These are phyloP conservation scores for Andricus curvator DNA, from an alignment of 2,888 invertebrate species.

Conservation along the genomic window DNA sequence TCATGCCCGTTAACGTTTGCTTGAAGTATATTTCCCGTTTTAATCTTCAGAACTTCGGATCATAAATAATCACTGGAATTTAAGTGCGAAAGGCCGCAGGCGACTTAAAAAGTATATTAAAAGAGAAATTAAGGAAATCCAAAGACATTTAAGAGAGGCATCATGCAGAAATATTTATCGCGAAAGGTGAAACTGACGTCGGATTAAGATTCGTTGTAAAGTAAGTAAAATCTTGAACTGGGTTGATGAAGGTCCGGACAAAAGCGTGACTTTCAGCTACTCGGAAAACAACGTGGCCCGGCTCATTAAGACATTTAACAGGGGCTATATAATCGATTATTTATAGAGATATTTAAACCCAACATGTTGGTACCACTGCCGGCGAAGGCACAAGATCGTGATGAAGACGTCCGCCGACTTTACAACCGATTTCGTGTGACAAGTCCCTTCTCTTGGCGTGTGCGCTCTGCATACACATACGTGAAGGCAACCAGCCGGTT, in stretches of 20 bases:
- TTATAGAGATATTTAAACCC: conserved; percentile 70
- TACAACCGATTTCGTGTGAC: conserved; percentile 68
- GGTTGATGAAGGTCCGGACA: conserved; percentile 10
- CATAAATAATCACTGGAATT: neutral
- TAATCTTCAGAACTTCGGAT: neutral
- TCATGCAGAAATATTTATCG: neutral
- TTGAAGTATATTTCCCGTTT: neutral
- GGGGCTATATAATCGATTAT: conserved; percentile 74
- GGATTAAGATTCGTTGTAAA: conserved; percentile 17
- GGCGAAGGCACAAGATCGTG: conserved; percentile 48
- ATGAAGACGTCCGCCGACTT: conserved; percentile 73
- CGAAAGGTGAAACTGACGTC: neutral
- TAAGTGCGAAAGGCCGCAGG: neutral
- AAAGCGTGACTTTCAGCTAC: conserved; percentile 56
- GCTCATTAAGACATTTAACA: conserved; percentile 74
- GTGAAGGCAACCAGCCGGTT: neutral
- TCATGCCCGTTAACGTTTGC: neutral
- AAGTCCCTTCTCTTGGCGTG: conserved; percentile 48
- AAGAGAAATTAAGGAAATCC: conserved; percentile 6
- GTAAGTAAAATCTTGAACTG: conserved; percentile 5
- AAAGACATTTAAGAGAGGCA: neutral
- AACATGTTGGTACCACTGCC: conserved; percentile 49
- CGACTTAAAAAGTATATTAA: neutral
- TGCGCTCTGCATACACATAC: conserved; percentile 45
- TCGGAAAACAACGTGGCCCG: conserved; percentile 61